These are phyloP conservation scores for Leuciscus waleckii DNA, from an alignment of 2,797 vertebrate species.

Conservation along the genomic window DNA sequence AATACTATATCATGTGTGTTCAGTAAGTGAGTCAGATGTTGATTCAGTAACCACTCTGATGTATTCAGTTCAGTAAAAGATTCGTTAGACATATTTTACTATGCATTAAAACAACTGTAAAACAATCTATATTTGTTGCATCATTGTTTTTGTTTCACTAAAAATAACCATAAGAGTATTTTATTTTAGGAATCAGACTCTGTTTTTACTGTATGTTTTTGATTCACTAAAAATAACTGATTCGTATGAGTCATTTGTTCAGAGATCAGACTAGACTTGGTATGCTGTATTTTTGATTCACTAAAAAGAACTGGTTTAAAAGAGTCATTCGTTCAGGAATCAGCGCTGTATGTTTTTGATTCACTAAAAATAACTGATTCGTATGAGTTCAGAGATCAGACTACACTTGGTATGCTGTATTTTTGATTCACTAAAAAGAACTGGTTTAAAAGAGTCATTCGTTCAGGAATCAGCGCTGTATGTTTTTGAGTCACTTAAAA, in stretches of 20 bases:
- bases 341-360: not conserved
- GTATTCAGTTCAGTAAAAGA: not conserved
- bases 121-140: not conserved
- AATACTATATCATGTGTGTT: not conserved
- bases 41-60: not conserved
- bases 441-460: not conserved
- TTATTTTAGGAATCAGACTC: not conserved
- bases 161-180: not conserved
- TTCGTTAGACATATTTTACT: not conserved
- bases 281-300: not conserved
- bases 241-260: not conserved
- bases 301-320: not conserved
- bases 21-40: not conserved
- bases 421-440: not conserved
- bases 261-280: no score
- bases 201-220: not conserved
- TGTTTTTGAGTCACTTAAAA: not conserved
- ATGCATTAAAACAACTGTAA: not conserved
- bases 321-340: not conserved
- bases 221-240: not conserved
- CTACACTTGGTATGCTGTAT: not conserved
- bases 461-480: not conserved
- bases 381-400: not conserved
- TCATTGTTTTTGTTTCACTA: not conserved
- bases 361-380: not conserved